Base-by-base conservation (phyloP, 2,888 invertebrate genomes). In the Conus canariensis region DNA sequence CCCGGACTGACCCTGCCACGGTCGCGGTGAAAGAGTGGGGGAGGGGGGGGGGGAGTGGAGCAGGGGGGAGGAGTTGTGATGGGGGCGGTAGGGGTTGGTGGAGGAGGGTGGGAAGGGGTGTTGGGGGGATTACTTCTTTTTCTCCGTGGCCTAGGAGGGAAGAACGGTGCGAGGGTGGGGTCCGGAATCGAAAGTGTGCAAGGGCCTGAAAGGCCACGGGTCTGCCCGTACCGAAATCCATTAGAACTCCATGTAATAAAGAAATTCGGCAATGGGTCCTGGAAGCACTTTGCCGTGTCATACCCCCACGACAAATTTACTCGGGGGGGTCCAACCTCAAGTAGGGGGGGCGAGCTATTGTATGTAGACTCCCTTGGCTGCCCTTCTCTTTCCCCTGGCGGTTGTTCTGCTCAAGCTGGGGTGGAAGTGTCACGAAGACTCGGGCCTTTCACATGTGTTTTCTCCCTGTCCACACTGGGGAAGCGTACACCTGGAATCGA, bases 381-480 rank as follows among this genome's bases (percentile, higher is more conserved):
- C 70, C 70, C 70, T 70, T 70, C 70, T 22, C 19, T 19, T 19
- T 22, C 70, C 22, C 70, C 22, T 70, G 19, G 70, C 60, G 45
- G 45, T 45, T 45, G 30, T 45, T 45, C 4, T 45, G 45, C 45
- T 45, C 45, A 45, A 45, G 45, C 30, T 45, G 45, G 45, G 45
- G 45, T 45, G 45, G 45, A 45, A 45, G 22, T 70, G 70, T 70
- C 70, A 70, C 22, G 0, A 70, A 70, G 8, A 64, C 64, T 64
- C 1, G 16, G 22, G 87, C 14, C 87, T 45, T 19, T 45, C 19
- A 67, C 22, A 22, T 87, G 25, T 60, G 64, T 60, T 45, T 60
- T 88, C 77, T 90, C 90, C 88, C 83, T 90, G 86, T 88, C 90
- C 70, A 90, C 89, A 90, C 89, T 74, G 16, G 8, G 12, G 10